Evolutionary conservation across 2,113 vertebrate species (phyloP).

Genomic region (Atractosteus spatula): DNA sequence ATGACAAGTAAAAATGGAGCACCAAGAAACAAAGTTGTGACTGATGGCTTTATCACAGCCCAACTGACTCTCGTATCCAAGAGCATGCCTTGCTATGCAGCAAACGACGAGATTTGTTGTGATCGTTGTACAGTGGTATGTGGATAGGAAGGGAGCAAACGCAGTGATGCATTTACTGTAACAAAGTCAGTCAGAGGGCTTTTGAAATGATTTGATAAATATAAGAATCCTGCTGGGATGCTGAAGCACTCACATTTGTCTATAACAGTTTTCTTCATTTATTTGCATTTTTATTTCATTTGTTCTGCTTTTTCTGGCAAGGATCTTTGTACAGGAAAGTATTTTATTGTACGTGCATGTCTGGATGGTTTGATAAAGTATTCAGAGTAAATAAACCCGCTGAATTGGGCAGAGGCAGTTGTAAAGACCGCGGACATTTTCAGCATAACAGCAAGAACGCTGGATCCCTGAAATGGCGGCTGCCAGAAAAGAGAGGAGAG

Average conservation of each 20-base stretch:
- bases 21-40: conserved; percentile 14
- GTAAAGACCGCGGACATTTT: conserved; percentile 25
- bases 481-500: conserved; percentile 18
- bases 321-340: background rate
- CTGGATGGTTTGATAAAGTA: background rate
- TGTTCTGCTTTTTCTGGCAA: background rate
- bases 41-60: background rate
- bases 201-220: conserved; percentile 15
- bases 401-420: background rate
- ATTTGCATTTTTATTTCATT: background rate
- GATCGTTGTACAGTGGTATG: background rate
- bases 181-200: conserved; percentile 6
- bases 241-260: background rate
- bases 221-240: background rate
- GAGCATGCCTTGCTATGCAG: conserved; percentile 8
- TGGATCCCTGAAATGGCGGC: conserved; percentile 32
- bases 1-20: background rate
- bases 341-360: conserved; percentile 1
- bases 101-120: too few species aligned
- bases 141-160: background rate
- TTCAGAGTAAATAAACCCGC: background rate
- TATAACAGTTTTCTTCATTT: too few species aligned
- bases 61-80: conserved; percentile 19
- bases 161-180: background rate
- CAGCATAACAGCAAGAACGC: conserved; percentile 13